Evolutionary conservation across 2,888 invertebrate genomes (phyloP).

Genomic region (Tachystola acroxantha): DNA sequence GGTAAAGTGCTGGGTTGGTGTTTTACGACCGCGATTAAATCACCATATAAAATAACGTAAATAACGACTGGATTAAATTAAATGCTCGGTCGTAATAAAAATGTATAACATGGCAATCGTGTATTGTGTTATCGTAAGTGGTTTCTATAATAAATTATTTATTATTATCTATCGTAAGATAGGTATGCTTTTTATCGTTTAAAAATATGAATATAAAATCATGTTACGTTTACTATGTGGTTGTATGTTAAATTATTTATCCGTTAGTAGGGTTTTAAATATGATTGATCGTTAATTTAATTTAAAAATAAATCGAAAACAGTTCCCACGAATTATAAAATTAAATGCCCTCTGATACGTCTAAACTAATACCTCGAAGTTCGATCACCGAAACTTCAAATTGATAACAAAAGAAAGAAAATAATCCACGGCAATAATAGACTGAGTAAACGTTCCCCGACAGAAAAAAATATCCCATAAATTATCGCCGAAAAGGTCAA

Average conservation of each 20-base stretch:
- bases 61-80: constrained; percentile 36
- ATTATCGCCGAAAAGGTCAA: constrained; percentile 78
- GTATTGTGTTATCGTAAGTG: not conserved
- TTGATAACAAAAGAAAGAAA: constrained; percentile 59
- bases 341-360: constrained; percentile 4
- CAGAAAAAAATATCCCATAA: constrained; percentile 69
- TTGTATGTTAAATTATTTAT: not conserved
- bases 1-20: constrained; percentile 15
- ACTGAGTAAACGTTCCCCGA: constrained; percentile 68
- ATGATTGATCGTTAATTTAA: no score
- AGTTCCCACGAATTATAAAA: constrained; percentile 5
- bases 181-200: not conserved
- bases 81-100: constrained; percentile 37
- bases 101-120: constrained; percentile 24
- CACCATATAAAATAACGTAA: constrained; percentile 32
- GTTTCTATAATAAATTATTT: no score
- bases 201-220: not conserved
- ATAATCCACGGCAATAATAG: constrained; percentile 67
- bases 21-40: constrained; percentile 34
- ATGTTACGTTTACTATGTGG: not conserved
- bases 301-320: no score
- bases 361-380: constrained; percentile 18
- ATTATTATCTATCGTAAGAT: not conserved
- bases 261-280: not conserved
- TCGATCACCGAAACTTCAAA: constrained; percentile 45